Evolutionary conservation across 2,888 invertebrate genomes (phyloP), one percentile per base, ranked within the genome.

Genomic region (Leucoma salicis): DNA sequence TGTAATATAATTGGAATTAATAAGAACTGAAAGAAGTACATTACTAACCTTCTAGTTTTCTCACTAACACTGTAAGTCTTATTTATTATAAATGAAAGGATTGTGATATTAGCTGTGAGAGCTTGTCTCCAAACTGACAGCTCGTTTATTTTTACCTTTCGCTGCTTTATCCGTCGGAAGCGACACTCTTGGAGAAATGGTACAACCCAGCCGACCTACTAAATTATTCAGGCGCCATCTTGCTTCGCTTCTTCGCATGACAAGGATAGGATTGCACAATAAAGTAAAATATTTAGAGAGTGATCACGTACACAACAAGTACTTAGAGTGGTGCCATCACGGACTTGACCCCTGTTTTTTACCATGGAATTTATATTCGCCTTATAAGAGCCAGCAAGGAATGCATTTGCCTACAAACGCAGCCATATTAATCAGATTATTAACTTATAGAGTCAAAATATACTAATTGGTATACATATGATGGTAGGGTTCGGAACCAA

Each of bases 151-250:
- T 85, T 84, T 82, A 82, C 82, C 77, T 67, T 73, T 54, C 64
- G 60, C 66, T 72, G 70, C 66, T 62, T 64, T 62, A 64, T 65
- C 64, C 54, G 69, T 64, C 60, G 66, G 70, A 74, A 74, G 72
- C 77, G 78, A 81, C 82, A 82, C 85, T 87, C 21, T 85, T 83
- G 78, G 80, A 84, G 84, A 86, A 86, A 87, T 85, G 82, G 80
- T 80, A 74, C 72, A 79, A 66, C 68, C 70, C 29, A 29, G 77
- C 68, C 82, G 67, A 63, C 78, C 66, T 53, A 56, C 73, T 88
- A 78, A 83, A 87, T 85, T 79, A 88, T 87, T 87, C 82, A 86
- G 60, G 53, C 56, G 59, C 59, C 70, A 74, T 63, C 71, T 74
- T 63, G 72, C 75, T 75, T 74, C 71, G 70, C 72, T 78, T 78